Percentiles rank a stretch among this genome's conserved stretches.
These are phyloP conservation scores for Oryzaephilus surinamensis DNA, from an alignment of 1,140 invertebrate genomes.

Conservation along the genomic window DNA sequence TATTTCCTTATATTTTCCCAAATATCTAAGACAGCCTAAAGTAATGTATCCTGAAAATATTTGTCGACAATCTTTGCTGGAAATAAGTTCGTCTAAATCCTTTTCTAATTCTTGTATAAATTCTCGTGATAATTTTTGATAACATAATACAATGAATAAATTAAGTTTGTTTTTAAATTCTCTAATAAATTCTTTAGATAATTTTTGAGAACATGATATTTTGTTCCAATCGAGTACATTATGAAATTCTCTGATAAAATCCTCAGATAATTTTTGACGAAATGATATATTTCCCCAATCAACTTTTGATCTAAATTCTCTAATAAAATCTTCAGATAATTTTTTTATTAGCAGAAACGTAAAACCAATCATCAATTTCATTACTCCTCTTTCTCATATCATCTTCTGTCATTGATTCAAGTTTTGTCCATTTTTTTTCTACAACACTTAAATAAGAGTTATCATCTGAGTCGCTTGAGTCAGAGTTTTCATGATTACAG, in stretches of 20 bases:
- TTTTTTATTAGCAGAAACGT: slow-evolving; percentile 6
- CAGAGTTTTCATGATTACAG: slow-evolving; percentile 2
- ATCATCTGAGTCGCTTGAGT: slow-evolving; percentile 6
- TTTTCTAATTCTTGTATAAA: slow-evolving; percentile 4
- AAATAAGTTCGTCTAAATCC: slow-evolving; percentile 7
- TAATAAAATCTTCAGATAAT: neutral
- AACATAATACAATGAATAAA: slow-evolving; percentile 3
- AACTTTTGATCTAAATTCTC: neutral
- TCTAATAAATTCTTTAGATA: slow-evolving; percentile 4
- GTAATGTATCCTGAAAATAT: no score
- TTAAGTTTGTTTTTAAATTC: slow-evolving; percentile 4
- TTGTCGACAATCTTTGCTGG: slow-evolving; percentile 1
- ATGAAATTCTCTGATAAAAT: no score
- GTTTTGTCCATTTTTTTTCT: slow-evolving; percentile 4
- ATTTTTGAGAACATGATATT: no score
- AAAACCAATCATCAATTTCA: slow-evolving; percentile 5
- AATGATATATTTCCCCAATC: no score
- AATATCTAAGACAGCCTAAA: no score
- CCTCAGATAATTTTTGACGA: no score
- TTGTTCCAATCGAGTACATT: no score
- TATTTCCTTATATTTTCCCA: slow-evolving; percentile 1
- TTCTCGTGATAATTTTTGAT: slow-evolving; percentile 3
- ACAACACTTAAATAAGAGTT: slow-evolving; percentile 4
- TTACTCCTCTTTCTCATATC: slow-evolving; percentile 2
- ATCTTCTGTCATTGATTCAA: slow-evolving; percentile 5